These are phyloP conservation scores for Pangasius djambal DNA, from an alignment of 2,797 vertebrate genomes.

Conservation along the genomic window DNA sequence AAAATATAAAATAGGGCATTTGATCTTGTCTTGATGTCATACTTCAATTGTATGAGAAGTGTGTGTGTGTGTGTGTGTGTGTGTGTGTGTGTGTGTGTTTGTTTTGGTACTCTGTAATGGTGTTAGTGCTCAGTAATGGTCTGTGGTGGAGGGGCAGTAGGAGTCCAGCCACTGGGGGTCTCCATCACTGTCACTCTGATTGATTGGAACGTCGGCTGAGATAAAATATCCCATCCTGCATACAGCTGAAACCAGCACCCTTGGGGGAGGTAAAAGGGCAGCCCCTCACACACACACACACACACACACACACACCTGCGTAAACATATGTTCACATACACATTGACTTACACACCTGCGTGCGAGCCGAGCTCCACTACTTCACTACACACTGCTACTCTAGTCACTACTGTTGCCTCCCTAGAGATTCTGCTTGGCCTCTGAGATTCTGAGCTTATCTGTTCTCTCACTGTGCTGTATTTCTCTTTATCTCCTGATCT, in stretches of 20 bases:
- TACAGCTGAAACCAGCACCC: slow-evolving; percentile 50
- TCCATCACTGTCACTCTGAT: slow-evolving; percentile 75
- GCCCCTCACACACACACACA: slow-evolving; percentile 23
- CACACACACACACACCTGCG: slow-evolving; percentile 31
- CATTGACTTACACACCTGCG: slow-evolving; percentile 50
- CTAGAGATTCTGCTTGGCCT: slow-evolving; percentile 25
- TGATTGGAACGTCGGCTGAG: slow-evolving; percentile 74
- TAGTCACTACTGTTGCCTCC: slow-evolving; percentile 13
- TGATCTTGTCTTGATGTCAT: background rate
- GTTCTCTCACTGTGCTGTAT: slow-evolving; percentile 18
- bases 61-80: background rate
- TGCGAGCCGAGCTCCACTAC: background rate
- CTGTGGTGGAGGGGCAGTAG: slow-evolving; percentile 42
- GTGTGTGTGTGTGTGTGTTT: slow-evolving; percentile 3
- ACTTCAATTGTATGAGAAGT: background rate
- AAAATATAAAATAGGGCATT: background rate
- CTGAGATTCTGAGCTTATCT: slow-evolving; percentile 24
- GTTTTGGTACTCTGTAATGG: slow-evolving; percentile 20
- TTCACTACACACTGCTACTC: slow-evolving; percentile 39
- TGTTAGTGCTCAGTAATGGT: slow-evolving; percentile 55
- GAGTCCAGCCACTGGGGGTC: slow-evolving; percentile 59
- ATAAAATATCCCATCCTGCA: slow-evolving; percentile 75
- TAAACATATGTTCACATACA: slow-evolving; percentile 48
- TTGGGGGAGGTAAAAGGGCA: slow-evolving; percentile 52
- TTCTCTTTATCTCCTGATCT: slow-evolving; percentile 1